Evolutionary conservation across 53 echinoderm and acorn worm genomes (phyloP).

Genomic region (Temnopleurus reevesii): DNA sequence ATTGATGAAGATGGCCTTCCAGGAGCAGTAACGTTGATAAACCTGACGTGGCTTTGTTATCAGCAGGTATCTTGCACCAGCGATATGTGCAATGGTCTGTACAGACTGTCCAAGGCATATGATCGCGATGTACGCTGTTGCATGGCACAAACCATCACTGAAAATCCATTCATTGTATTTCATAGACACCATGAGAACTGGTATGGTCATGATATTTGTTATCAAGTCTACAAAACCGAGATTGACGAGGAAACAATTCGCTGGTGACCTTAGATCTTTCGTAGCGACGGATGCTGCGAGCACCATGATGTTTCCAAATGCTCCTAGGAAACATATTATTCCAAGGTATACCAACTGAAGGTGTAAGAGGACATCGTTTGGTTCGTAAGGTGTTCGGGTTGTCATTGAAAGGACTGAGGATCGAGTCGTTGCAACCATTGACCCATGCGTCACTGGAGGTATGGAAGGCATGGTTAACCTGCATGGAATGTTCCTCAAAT

Average conservation of each 20-base stretch:
- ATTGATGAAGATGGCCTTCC: conserved; percentile 44
- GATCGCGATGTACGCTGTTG: conserved; percentile 45
- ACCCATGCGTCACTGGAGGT: not conserved
- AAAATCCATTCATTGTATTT: conserved; percentile 56
- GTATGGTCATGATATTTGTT: conserved; percentile 55
- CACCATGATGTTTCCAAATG: conserved; percentile 52
- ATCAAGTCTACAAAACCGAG: conserved; percentile 57
- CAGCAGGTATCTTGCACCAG: conserved; percentile 63
- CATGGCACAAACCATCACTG: conserved; percentile 54
- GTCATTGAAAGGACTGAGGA: not conserved
- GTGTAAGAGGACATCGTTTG: not conserved
- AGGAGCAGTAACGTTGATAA: conserved; percentile 66
- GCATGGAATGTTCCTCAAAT: not conserved
- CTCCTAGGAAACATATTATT: conserved; percentile 11
- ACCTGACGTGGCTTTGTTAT: conserved; percentile 62
- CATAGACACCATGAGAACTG: conserved; percentile 60
- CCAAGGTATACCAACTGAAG: conserved; percentile 43
- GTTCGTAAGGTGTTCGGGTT: not conserved
- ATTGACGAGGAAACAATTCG: conserved; percentile 58
- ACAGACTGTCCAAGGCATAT: conserved; percentile 61
- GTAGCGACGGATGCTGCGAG: conserved; percentile 1
- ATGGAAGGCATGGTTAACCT: not conserved
- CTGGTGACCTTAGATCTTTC: conserved; percentile 33
- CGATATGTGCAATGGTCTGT: conserved; percentile 58
- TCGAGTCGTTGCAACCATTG: not conserved